Base-by-base conservation (phyloP, 2,888 invertebrate genomes). In the Trissolcus japonicus region DNA sequence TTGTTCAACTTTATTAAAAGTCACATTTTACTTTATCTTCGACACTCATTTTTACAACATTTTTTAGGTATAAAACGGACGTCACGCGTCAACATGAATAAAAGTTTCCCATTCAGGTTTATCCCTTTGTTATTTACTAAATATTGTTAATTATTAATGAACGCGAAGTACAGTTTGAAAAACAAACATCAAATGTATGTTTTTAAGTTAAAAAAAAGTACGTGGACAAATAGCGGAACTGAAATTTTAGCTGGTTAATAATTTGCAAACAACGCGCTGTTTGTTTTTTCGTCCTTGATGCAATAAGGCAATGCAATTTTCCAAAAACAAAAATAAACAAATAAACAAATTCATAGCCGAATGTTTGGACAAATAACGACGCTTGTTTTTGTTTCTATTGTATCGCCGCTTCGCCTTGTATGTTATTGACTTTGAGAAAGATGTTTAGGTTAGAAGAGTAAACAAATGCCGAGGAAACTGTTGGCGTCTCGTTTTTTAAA, bases 391-490 rank as follows among this genome's bases (percentile, higher is more conserved):
- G 25, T 54, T 55, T 74, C 53, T 61, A 61, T 61, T 43, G 50
- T 57, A 17, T 6, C 19, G 40, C 16, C 19, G 40, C 16, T 40
- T 66, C 56, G 61, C 55, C 54, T 65, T 55, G 60, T 73, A 50
- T 25, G 73, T 66, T 74, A 66, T 74, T 74, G 73, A 67, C 60
- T 74, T 74, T 74, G 46, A 61, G 56, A 56, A 67, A 74, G 66
- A 56, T 55, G 73, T 74, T 74, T 66, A 74, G 66, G 73, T 67
- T 67, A 43, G 66, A 56, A 60, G 66, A 41, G 73, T 74, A 66
- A 74, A 74, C 61, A 66, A 61, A 60, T 60, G 60, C 19, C 43
- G 41, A 51, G 11, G 17, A 13, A 56, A 63, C 54, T 41, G 43
- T 56, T 21, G 54, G 9, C 19, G 46, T 46, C 55, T 60, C 35